These are phyloP conservation scores for Bungarus multicinctus DNA, from an alignment of 2,113 vertebrate genomes.

Conservation along the genomic window DNA sequence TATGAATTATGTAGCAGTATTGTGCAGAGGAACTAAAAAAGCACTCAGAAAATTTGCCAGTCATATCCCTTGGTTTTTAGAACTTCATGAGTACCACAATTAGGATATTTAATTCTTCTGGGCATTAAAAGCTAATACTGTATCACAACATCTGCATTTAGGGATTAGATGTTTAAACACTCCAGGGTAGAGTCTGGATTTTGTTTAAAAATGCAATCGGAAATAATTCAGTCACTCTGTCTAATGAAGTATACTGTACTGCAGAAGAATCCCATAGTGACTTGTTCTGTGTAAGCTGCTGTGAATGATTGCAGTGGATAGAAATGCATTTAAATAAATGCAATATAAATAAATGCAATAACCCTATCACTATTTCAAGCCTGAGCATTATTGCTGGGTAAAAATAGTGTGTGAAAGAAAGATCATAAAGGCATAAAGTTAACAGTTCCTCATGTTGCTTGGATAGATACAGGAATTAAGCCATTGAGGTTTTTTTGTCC, in stretches of 20 bases:
- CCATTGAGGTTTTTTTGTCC: background rate
- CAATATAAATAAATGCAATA: background rate
- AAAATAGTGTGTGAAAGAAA: conserved; percentile 40
- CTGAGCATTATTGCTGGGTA: conserved; percentile 22
- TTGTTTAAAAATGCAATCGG: background rate
- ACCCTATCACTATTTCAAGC: background rate
- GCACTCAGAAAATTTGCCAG: background rate
- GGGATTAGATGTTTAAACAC: background rate
- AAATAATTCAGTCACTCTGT: background rate
- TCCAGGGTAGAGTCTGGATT: background rate
- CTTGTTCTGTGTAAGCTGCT: background rate
- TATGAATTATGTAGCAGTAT: background rate
- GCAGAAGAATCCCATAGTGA: background rate
- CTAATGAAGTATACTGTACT: background rate
- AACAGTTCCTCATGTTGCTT: background rate
- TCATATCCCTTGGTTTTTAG: background rate
- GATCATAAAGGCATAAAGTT: background rate
- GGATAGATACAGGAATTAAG: background rate
- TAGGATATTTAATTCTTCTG: background rate
- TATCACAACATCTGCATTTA: background rate
- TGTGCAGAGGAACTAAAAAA: background rate
- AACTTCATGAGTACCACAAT: background rate
- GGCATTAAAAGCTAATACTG: background rate
- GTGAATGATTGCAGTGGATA: background rate
- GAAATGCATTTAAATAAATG: background rate